A percentile compares a stretch with the other conserved stretches of the same genome.
These are phyloP conservation scores for Epinotia brunnichana DNA, from an alignment of 2,888 invertebrate species.

Conservation along the genomic window DNA sequence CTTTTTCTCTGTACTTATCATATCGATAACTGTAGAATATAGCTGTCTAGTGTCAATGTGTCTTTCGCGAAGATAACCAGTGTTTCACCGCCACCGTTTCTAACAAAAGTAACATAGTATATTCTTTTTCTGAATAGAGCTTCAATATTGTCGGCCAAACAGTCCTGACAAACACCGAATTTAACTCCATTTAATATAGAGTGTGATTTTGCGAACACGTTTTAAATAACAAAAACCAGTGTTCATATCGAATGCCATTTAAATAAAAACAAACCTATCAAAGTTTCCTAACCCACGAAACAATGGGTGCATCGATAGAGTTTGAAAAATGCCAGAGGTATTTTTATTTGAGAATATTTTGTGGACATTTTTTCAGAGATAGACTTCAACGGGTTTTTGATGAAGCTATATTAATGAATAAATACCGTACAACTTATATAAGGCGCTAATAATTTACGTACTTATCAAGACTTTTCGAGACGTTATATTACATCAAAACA, in stretches of 20 bases:
- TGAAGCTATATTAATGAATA: neutral
- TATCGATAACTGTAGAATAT: too few species aligned
- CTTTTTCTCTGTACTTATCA: too few species aligned
- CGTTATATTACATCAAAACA: too few species aligned
- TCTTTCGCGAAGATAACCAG: too few species aligned
- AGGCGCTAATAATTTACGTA: too few species aligned
- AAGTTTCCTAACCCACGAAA: conserved; percentile 3
- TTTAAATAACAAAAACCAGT: conserved; percentile 1
- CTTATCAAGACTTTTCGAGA: too few species aligned
- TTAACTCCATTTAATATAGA: neutral
- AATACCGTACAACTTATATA: too few species aligned
- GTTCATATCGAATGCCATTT: neutral
- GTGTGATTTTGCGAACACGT: neutral
- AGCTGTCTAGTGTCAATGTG: too few species aligned
- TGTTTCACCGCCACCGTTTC: too few species aligned
- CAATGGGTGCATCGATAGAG: conserved; percentile 11
- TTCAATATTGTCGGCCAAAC: too few species aligned
- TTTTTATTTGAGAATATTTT: conserved; percentile 14
- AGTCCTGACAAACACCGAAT: neutral
- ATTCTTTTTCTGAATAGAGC: too few species aligned
- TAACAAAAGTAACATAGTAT: too few species aligned
- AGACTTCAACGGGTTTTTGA: neutral
- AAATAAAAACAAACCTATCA: conserved; percentile 13
- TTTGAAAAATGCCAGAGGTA: neutral
- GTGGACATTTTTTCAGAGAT: neutral